A percentile compares a stretch with the other conserved stretches of the same genome.
These are phyloP conservation scores for Falco columbarius DNA, from an alignment of 2,797 vertebrate species.

Conservation along the genomic window DNA sequence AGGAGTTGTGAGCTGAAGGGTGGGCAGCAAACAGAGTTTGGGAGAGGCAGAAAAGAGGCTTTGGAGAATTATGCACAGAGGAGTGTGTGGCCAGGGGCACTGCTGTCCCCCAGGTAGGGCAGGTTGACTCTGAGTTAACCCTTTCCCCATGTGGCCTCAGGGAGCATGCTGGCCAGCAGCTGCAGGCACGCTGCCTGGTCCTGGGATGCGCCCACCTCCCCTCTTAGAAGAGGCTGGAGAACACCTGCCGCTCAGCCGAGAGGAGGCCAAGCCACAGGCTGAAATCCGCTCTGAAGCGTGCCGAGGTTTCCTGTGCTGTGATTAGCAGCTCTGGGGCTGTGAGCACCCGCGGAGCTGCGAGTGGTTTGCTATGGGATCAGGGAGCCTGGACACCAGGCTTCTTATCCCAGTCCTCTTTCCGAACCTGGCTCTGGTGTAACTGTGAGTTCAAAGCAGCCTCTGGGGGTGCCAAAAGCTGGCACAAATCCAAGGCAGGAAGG, in stretches of 20 bases:
- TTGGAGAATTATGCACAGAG: neutral
- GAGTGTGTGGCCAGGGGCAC: neutral
- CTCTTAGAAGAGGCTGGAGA: neutral
- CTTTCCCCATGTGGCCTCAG: neutral
- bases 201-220: accelerated
- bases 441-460: neutral
- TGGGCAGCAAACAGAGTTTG: slow-evolving; percentile 39
- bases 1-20: slow-evolving; percentile 57
- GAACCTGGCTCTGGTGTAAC: neutral
- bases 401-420: neutral
- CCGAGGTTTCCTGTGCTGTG: neutral
- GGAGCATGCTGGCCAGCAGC: accelerated
- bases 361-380: neutral
- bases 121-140: neutral
- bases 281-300: accelerated
- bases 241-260: accelerated
- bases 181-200: neutral
- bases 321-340: neutral
- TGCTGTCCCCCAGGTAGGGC: neutral
- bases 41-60: slow-evolving; percentile 66
- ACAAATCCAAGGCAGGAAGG: neutral
- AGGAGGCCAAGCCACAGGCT: neutral
- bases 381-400: neutral
- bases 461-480: neutral
- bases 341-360: accelerated